A percentile compares a stretch with the other conserved stretches of the same genome.
phyloP scores from a whole-genome alignment of 2,888 invertebrate genomes.

The Heliconius hortense region DNA sequence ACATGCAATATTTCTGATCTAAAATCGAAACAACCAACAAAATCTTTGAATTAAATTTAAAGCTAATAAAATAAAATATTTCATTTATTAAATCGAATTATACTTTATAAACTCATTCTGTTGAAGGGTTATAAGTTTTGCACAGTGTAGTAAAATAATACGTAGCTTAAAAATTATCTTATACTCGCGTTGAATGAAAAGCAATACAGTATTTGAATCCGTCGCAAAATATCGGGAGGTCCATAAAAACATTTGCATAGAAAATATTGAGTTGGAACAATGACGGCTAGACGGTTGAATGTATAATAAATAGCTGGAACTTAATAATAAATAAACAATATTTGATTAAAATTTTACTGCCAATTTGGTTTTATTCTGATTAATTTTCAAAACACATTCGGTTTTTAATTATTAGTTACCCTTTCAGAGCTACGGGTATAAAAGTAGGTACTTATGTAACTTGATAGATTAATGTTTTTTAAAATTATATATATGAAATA shows the following conservation, averaged over 20 bases:
- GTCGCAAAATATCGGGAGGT: conserved; percentile 36
- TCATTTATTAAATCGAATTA: not conserved
- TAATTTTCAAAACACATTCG: not conserved
- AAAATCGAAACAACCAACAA: too few species aligned
- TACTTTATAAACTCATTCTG: not conserved
- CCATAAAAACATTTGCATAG: conserved; percentile 62
- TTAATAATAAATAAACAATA: conserved; percentile 58
- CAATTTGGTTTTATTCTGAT: conserved; percentile 20
- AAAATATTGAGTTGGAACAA: conserved; percentile 63
- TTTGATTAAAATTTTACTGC: conserved; percentile 58
- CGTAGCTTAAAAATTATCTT: conserved; percentile 33
- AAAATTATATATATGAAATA: too few species aligned
- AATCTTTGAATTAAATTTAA: too few species aligned
- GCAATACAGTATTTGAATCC: conserved; percentile 34
- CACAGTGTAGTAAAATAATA: conserved; percentile 12
- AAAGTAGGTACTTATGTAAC: not conserved
- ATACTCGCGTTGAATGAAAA: conserved; percentile 33
- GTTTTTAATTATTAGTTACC: not conserved
- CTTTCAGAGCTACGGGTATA: not conserved
- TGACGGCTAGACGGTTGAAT: conserved; percentile 48
- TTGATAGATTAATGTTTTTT: not conserved
- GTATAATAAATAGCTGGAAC: conserved; percentile 40
- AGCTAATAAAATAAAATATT: too few species aligned
- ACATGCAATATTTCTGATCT: too few species aligned
- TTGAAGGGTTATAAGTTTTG: not conserved